These are phyloP conservation scores for Pristionchus japonicus DNA, from an alignment of 2,888 invertebrate species.

Conservation along the genomic window DNA sequence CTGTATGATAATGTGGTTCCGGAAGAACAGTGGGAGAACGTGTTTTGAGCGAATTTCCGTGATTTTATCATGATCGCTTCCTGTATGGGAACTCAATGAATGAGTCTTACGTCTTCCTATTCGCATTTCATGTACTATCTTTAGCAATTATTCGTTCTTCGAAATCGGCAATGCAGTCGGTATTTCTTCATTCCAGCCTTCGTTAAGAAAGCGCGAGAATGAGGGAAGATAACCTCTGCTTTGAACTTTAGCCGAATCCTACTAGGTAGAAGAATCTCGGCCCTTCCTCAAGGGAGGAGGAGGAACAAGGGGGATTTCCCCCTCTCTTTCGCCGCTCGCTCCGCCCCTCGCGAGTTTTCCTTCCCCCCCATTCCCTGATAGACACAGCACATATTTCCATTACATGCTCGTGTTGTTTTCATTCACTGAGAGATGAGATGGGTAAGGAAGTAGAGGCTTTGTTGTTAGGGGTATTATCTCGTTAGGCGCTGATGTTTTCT, in stretches of 20 bases:
- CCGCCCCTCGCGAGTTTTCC: not conserved
- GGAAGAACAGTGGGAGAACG: not conserved
- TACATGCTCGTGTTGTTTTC: not conserved
- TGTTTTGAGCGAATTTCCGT: not conserved
- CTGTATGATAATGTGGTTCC: not conserved
- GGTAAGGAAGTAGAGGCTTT: not conserved
- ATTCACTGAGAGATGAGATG: not conserved
- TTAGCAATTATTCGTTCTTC: not conserved
- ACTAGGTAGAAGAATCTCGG: not conserved
- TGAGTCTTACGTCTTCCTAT: not conserved
- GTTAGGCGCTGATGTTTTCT: not conserved
- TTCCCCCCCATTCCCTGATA: not conserved
- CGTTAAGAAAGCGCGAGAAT: no score
- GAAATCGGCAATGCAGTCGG: no score
- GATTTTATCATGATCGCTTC: not conserved
- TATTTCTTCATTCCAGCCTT: no score
- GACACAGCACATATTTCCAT: not conserved
- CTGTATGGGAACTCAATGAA: not conserved
- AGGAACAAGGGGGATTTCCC: not conserved
- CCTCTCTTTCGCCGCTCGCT: not conserved
- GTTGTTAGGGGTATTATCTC: not conserved
- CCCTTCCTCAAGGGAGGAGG: not conserved
- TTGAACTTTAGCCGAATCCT: not conserved
- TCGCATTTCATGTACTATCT: not conserved
- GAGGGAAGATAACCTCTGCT: no score